Conservation (phyloP, 2,888 invertebrate species). For the Argyresthia albistria region DNA sequence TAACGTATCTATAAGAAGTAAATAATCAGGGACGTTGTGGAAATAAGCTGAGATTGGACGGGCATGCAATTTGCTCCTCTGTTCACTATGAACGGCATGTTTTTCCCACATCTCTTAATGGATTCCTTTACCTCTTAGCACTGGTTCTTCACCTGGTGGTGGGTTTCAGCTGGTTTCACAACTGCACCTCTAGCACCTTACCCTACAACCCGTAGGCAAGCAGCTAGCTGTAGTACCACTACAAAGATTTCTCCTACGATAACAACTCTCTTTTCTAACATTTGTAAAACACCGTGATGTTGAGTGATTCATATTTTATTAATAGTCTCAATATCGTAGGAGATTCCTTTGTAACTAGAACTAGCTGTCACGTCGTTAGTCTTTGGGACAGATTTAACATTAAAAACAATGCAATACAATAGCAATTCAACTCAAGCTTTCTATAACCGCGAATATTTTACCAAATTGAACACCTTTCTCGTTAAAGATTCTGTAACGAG, state of each 20-base stretch:
- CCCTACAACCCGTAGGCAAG: too few species aligned
- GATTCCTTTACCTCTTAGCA: slow-evolving; percentile 11
- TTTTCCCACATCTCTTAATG: neutral
- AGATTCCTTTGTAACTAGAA: too few species aligned
- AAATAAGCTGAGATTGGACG: slow-evolving; percentile 67
- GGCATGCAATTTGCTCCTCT: slow-evolving; percentile 39
- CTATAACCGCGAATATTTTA: too few species aligned
- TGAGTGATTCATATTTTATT: neutral
- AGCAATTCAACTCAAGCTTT: too few species aligned
- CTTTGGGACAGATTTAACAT: too few species aligned
- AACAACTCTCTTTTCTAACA: neutral
- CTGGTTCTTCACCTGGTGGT: slow-evolving; percentile 31
- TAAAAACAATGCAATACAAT: too few species aligned
- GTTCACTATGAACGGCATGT: slow-evolving; percentile 28
- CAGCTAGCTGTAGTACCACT: too few species aligned
- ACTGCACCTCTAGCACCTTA: slow-evolving; percentile 33
- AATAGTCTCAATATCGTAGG: neutral
- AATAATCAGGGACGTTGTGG: slow-evolving; percentile 36
- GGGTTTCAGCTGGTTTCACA: slow-evolving; percentile 63
- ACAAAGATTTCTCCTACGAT: neutral
- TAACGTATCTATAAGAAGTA: slow-evolving; percentile 16
- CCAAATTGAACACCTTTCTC: too few species aligned
- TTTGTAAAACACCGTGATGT: neutral
- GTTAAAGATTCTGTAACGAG: too few species aligned
- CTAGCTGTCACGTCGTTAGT: too few species aligned